phyloP scores from a whole-genome alignment of 2,113 vertebrate genomes.

The Macrotis lagotis region DNA sequence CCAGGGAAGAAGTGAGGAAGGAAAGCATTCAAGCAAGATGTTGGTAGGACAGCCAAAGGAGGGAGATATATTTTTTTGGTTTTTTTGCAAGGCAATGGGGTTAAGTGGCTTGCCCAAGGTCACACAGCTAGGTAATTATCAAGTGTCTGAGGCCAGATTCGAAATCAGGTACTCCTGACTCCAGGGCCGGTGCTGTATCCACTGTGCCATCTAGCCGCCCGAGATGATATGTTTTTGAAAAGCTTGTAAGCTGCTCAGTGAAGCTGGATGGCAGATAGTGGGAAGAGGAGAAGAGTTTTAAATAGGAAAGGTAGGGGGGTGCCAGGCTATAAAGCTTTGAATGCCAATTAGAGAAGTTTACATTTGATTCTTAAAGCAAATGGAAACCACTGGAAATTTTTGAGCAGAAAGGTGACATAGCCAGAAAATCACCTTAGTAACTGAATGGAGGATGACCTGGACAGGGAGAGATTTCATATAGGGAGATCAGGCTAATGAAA shows the following conservation, averaged over 20 bases:
- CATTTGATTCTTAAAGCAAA: neutral
- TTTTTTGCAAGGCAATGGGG: too few relatives aligned
- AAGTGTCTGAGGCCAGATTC: too few relatives aligned
- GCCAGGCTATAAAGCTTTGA: neutral
- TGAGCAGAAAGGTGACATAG: neutral
- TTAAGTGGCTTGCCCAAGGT: too few relatives aligned
- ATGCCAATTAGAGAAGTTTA: neutral
- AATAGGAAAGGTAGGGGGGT: neutral
- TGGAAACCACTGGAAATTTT: neutral
- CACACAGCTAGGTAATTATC: too few relatives aligned
- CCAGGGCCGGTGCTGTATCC: too few relatives aligned
- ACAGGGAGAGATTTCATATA: neutral
- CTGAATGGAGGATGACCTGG: neutral
- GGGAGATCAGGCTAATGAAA: neutral
- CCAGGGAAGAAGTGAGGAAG: neutral
- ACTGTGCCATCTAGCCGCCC: too few relatives aligned
- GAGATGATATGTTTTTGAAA: neutral
- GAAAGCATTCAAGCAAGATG: neutral
- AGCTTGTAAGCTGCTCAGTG: neutral
- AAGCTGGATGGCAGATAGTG: neutral
- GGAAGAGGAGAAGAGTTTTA: neutral
- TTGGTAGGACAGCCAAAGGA: neutral
- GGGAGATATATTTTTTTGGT: neutral
- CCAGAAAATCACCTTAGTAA: neutral
- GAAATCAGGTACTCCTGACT: too few relatives aligned